Evolutionary conservation across 2,113 vertebrate species (phyloP), one percentile per base, ranked within the genome.

Genomic region (Scolopax mira): DNA sequence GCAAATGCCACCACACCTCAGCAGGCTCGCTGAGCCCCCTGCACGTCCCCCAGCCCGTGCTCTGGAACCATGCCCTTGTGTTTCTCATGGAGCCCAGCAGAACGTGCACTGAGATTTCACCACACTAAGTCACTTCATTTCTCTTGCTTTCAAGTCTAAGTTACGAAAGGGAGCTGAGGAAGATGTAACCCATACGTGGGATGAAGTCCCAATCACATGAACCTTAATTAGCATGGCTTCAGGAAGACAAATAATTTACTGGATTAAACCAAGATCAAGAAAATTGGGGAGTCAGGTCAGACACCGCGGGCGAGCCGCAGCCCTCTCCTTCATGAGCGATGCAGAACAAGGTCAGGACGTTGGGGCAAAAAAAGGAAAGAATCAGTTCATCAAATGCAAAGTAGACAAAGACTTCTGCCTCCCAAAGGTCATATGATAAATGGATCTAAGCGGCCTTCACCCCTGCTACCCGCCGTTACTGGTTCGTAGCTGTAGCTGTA

Each of bases 371-470:
- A 90, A 82, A 81, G 82, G 57, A 73, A 95, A 96, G 74, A 89
- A 91, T 72, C 82, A 95, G 93, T 94, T 95, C 94, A 96, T 86
- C 7, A 74, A 94, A 96, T 94, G 85, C 74, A 93, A 83, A 96
- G 80, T 1, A 92, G 86, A 64, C 6, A 3, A 92, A 80, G 92
- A 58, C 62, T 94, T 89, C 67, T 89, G 89, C 52, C 66, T 94
- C 93, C 90, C 87, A 94, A 94, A 96, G 95, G 92, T 94, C 60
- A 5, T 18, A 60, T 35, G 79, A 94, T 71, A 80, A 94, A 94
- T 91, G 35, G 79, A 91, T 74, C 51, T 72, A 15, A 55, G 79
- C 88, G 95, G 80, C 83, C 89, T 78, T 79, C 60, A 67, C 55
- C 89, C 71, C 71, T 7, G 74, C 51, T 33, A 22, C 0, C 0